Evolutionary conservation across 2,113 vertebrate genomes (phyloP), one percentile per base, ranked within the genome.

Genomic region (Helogale parvula): DNA sequence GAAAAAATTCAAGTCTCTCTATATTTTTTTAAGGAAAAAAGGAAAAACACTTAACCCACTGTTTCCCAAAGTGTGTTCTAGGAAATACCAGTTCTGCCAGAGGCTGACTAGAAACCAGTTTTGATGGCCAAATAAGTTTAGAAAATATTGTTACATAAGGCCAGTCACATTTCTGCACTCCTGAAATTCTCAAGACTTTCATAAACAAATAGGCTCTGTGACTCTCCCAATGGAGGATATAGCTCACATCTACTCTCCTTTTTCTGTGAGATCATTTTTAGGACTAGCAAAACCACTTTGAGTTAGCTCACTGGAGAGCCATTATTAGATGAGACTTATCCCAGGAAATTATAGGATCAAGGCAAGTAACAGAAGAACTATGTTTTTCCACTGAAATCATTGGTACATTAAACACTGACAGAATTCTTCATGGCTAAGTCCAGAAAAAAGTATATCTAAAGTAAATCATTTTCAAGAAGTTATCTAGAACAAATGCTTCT

Each of bases 261-360:
- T 94, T 68, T 68, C 33, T 85, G 1, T 35, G 3, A 60, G 29
- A 60, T 86, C 45, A 65, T 50, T 81, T 93, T 84, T 54, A 77
- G n/a, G 7, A 33, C 33, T 27, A 69, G 47, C 68, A 38, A 93
- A 96, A 92, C 17, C 65, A 63, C 65, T 96, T 50, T 76, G 80
- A 93, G 79, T 33, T 52, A n/a, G 29, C 60, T 88, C 27, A 38
- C 13, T 66, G 66, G 57, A 81, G 69, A 83, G 17, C 23, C 87
- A 80, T 74, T 38, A 60, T 50, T 76, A 85, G 31, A 41, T 41
- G 2, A 87, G 76, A 95, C 76, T 97, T 90, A 94, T 60, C 7
- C 45, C n/a, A 23, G 35, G 7, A 94, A 80, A 96, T 97, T 94
- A 90, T 14, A 71, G 87, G 90, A 60, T 90, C 57, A 65, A 82